Base-by-base conservation (phyloP, 2,797 vertebrate genomes). In the Gymnoscopelus braueri region DNA sequence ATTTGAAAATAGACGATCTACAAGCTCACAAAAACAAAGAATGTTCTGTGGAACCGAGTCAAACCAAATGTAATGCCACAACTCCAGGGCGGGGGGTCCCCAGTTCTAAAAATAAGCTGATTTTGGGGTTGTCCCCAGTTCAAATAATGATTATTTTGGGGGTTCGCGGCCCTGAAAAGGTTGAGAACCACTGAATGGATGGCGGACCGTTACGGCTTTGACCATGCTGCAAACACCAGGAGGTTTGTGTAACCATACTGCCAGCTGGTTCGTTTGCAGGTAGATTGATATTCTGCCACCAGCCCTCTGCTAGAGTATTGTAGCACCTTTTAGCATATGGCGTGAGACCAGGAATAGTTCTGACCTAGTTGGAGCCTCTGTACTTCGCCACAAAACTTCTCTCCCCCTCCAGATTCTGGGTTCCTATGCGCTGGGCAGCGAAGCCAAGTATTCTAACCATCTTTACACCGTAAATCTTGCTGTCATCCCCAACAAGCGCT, bases 301-400 rank as follows among this genome's bases (percentile, higher is more conserved):
- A 81, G 67, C 77, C 26, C 61, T 72, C 70, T 65, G 64, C 67
- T 80, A 76, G 76, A 69, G 70, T 81, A 67, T 71, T 76, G 65
- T 70, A 83, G 68, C 79, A 87, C 73, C 81, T 89, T 87, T 85
- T 84, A 89, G 81, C 90, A 92, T 88, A 87, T 89, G 89, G 85
- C 87, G 66, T 64, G 71, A 86, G 75, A 89, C 82, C 89, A 93
- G 85, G 82, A 93, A 92, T 91, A 93, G 87, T 91, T 87, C 79
- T 93, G 93, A 93, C 92, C 93, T 91, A 93, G 83, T 93, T 94
- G 89, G 80, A 89, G 83, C 73, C 87, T 84, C 75, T 84, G 78
- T 80, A 86, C 77, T 88, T 89, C 72, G 74, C 79, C 81, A 87
- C 77, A 77, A 86, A 78, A 86, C 83, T 88, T 87, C 72, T 81